Percentiles rank a stretch among this genome's conserved stretches.
Conservation (phyloP, 2,797 vertebrate species). For the Falco peregrinus region DNA sequence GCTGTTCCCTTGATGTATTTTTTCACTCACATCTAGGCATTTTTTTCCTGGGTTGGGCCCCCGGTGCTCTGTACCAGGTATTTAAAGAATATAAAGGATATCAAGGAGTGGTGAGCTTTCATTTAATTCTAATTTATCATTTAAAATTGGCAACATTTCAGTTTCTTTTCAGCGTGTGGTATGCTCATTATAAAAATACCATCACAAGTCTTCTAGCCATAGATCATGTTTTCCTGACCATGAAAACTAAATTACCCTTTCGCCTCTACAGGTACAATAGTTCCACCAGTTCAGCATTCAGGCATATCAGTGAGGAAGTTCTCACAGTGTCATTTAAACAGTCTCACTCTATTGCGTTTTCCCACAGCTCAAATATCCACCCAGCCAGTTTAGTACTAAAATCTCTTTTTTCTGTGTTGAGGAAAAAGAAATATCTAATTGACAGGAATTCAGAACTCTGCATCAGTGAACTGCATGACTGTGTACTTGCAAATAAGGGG, state of each 20-base stretch:
- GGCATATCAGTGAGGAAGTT: constrained; percentile 39
- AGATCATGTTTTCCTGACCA: constrained; percentile 33
- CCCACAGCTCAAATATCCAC: constrained; percentile 46
- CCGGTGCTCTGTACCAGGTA: neutral
- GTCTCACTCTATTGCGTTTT: constrained; percentile 56
- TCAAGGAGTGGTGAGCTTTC: neutral
- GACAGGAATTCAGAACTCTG: neutral
- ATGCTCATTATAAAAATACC: neutral
- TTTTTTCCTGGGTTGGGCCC: neutral
- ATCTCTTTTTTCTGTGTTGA: neutral
- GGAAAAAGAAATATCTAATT: neutral
- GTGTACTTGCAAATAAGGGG: neutral
- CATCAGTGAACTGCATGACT: neutral
- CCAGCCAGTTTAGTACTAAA: neutral
- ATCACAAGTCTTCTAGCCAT: neutral
- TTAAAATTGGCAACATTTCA: neutral
- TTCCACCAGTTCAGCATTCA: neutral
- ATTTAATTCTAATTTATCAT: neutral
- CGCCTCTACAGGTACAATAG: constrained; percentile 16
- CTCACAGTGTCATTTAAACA: constrained; percentile 51
- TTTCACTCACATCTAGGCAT: neutral
- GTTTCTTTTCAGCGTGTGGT: neutral
- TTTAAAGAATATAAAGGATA: neutral
- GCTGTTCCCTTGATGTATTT: neutral
- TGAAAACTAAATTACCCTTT: constrained; percentile 9